Percentiles rank a stretch among this genome's conserved stretches.
These are phyloP conservation scores for Zygogramma bicolorata DNA, from an alignment of 2,888 invertebrate species.

Conservation along the genomic window DNA sequence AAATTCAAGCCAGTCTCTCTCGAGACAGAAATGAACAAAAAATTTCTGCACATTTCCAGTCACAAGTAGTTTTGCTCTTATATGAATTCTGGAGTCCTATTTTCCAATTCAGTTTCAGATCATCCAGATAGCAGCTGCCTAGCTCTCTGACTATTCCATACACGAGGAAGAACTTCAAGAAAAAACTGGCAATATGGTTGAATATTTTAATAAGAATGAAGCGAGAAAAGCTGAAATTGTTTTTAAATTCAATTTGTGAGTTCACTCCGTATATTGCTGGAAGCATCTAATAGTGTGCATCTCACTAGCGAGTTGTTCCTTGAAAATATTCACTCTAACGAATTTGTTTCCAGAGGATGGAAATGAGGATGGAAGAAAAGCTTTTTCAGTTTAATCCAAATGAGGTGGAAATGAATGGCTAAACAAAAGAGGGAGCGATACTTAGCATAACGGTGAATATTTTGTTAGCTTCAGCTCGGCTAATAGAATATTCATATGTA, in stretches of 20 bases:
- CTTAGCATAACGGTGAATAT: constrained; percentile 4
- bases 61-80: too few species aligned
- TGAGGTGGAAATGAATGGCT: constrained; percentile 14
- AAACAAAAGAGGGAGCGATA: constrained; percentile 7
- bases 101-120: too few species aligned
- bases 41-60: too few species aligned
- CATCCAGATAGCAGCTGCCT: too few species aligned
- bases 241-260: constrained; percentile 51
- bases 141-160: neutral
- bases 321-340: constrained; percentile 27
- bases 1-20: too few species aligned
- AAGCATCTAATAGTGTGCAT: constrained; percentile 29
- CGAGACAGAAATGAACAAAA: too few species aligned
- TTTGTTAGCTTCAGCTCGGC: constrained; percentile 1
- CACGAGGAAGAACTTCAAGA: neutral
- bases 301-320: constrained; percentile 28
- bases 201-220: constrained; percentile 51
- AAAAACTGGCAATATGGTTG: constrained; percentile 46
- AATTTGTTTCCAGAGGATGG: constrained; percentile 33
- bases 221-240: constrained; percentile 48
- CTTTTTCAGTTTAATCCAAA: constrained; percentile 33
- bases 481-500: constrained; percentile 8
- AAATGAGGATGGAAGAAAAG: constrained; percentile 44
- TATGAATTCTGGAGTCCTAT: neutral
- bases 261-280: constrained; percentile 35